Conservation (phyloP, 2,888 invertebrate genomes). For the Theretra japonica region DNA sequence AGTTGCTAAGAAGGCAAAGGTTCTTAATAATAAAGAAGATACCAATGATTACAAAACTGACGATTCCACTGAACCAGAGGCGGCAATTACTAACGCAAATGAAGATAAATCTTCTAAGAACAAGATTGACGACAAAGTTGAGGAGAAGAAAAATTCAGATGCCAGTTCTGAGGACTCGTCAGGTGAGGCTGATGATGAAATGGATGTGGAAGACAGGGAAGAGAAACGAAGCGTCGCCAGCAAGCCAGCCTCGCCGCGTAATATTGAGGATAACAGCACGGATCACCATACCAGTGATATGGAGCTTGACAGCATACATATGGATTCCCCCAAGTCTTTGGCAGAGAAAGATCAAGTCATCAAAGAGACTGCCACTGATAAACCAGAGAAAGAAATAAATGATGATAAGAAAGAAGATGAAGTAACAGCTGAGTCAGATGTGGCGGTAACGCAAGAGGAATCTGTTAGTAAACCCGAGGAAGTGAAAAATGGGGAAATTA, state of each 20-base stretch:
- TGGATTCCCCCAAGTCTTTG: slow-evolving; percentile 77
- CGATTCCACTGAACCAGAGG: slow-evolving; percentile 59
- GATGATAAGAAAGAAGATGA: slow-evolving; percentile 47
- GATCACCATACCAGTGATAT: slow-evolving; percentile 81
- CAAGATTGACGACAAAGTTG: slow-evolving; percentile 54
- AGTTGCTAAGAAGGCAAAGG: slow-evolving; percentile 66
- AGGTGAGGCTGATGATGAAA: slow-evolving; percentile 88
- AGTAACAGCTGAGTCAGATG: slow-evolving; percentile 49
- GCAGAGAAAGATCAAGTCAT: slow-evolving; percentile 74
- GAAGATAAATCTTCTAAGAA: slow-evolving; percentile 50
- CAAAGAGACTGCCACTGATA: slow-evolving; percentile 63
- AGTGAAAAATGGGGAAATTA: slow-evolving; percentile 61
- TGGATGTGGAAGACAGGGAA: slow-evolving; percentile 86
- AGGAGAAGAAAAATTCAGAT: slow-evolving; percentile 74
- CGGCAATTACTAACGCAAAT: slow-evolving; percentile 43
- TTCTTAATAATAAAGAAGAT: slow-evolving; percentile 53
- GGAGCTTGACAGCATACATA: slow-evolving; percentile 80
- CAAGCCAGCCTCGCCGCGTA: slow-evolving; percentile 68
- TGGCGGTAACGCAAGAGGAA: slow-evolving; percentile 48
- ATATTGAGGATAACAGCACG: slow-evolving; percentile 74
- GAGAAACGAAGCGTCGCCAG: slow-evolving; percentile 70
- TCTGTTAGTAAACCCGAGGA: slow-evolving; percentile 57
- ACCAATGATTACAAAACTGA: slow-evolving; percentile 62
- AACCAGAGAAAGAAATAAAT: slow-evolving; percentile 52
- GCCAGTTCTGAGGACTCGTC: slow-evolving; percentile 86